Base-by-base conservation (phyloP, 2,113 vertebrate species). In the Eptatretus burgeri region DNA sequence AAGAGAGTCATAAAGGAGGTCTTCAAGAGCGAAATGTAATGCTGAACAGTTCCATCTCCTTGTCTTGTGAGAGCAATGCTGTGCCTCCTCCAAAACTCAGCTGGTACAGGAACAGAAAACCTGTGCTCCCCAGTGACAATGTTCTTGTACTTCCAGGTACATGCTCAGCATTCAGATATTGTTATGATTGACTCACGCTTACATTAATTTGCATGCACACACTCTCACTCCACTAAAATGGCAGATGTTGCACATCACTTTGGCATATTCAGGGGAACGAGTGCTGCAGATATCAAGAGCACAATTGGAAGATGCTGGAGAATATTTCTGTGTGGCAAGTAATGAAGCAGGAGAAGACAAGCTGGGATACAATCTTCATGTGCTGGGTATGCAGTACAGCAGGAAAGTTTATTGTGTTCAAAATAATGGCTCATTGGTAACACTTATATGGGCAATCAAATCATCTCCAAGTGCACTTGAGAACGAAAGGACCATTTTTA, bases 341-440 rank as follows among this genome's bases (percentile, higher is more conserved):
- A 98, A 98, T 0, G 91, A 98, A 68, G 91, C 85, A 0, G 91
- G 91, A 66, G 80, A 96, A 69, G 86, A 89, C 71, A 91, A 85
- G 51, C 79, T 98, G 66, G 81, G 81, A 53, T 96, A 98, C 14
- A 72, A 87, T 1, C 67, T 96, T n/a, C 77, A 69, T 62, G 79
- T 98, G 2, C 75, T 93, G 66, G 63, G 91, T 98, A 70, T 82
- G 87, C 75, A 67, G 27, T 41, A 7, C 27, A 41, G 27, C 27
- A 41, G 27, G 27, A 41, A 41, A 41, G 27, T 41, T 41, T 41
- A 41, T 41, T 41, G n/a, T n/a, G n/a, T n/a, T n/a, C n/a, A n/a
- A n/a, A n/a, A n/a, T n/a, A n/a, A n/a, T n/a, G 27, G 27, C 27
- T 41, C 27, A 41, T 41, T 41, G 27, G 27, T 41, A 41, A 41